Evolutionary conservation across 2,113 vertebrate genomes (phyloP), one percentile per base, ranked within the genome.

Genomic region (Sardina pilchardus): DNA sequence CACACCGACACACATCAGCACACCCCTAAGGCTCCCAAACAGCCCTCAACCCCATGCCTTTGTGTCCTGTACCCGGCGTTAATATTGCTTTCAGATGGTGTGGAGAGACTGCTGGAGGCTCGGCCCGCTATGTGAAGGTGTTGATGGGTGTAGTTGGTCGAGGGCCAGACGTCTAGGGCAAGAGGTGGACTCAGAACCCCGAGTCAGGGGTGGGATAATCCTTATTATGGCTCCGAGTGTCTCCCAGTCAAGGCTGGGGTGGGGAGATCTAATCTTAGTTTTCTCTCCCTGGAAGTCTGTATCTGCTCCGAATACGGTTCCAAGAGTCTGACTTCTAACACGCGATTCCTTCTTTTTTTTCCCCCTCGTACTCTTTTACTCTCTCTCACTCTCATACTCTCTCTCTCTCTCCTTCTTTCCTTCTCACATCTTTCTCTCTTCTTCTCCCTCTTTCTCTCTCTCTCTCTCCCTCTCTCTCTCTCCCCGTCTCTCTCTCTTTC

Each of bases 391-490:
- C 26, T 56, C 56, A 75, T 19, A 17, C 56, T 75, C 50, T 26
- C 53, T 21, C 78, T 47, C n/a, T 19, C 30, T 24, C 10, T 50
- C 19, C 9, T 56, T 19, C 78, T 21, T 71, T 19, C 34, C 26
- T 78, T 81, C 75, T 56, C 36, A n/a, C n/a, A n/a, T 21, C 82
- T 84, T n/a, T 86, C 78, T 82, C 47, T 86, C n/a, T 84, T 21
- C 81, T 45, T 84, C 78, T 43, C 26, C 16, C 44, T 39, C 44
- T 16, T 47, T 45, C 81, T 82, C 34, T 83, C 45, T 78, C 21
- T 59, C 50, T 71, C 24, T 21, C 21, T 91, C 83, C 87, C 87
- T 91, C 86, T 82, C 26, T 10, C 63, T 9, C 19, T 56, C 50
- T 21, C 50, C 4, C 17, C 21, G 2, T 19, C 50, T 56, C 50